These are phyloP conservation scores for Umimayanthus chanpuru DNA, from an alignment of 92 coral and sea anemone genomes.

Conservation along the genomic window DNA sequence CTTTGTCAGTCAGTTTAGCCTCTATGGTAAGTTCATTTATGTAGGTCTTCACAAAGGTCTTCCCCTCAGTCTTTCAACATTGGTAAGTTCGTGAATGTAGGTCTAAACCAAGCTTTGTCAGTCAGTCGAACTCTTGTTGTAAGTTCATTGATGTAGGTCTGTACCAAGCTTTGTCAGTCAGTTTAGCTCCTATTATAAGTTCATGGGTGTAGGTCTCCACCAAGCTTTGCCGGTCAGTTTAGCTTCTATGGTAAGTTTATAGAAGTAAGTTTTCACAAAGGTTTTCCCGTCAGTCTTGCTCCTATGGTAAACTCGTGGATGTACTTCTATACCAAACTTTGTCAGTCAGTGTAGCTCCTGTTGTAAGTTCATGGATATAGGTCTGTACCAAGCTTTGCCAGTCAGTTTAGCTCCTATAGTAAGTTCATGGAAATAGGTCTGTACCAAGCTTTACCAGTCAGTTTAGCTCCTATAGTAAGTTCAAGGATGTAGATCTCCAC, in stretches of 20 bases:
- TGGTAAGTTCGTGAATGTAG: neutral
- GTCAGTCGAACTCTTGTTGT: slow-evolving; percentile 39
- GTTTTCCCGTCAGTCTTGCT: neutral
- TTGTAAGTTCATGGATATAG: neutral
- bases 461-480: slow-evolving; percentile 44
- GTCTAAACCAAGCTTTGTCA: neutral
- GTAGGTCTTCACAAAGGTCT: no score
- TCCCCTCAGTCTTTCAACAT: neutral
- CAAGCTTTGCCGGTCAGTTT: neutral
- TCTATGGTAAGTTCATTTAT: slow-evolving; percentile 48
- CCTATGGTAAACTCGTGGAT: slow-evolving; percentile 42
- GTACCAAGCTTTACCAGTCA: neutral
- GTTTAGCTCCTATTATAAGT: slow-evolving; percentile 28
- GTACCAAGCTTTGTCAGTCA: slow-evolving; percentile 85
- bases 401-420: slow-evolving; percentile 47
- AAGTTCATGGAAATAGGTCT: neutral
- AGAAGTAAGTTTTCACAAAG: no score
- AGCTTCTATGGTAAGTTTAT: slow-evolving; percentile 81
- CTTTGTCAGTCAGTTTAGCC: neutral
- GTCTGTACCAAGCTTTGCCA: neutral
- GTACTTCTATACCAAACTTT: no score
- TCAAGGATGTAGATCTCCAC: no score
- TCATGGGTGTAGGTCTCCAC: no score
- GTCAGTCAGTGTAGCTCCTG: neutral
- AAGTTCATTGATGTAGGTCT: slow-evolving; percentile 33